These are phyloP conservation scores for Meriones unguiculatus DNA, from an alignment of 2,113 vertebrate species.

Conservation along the genomic window DNA sequence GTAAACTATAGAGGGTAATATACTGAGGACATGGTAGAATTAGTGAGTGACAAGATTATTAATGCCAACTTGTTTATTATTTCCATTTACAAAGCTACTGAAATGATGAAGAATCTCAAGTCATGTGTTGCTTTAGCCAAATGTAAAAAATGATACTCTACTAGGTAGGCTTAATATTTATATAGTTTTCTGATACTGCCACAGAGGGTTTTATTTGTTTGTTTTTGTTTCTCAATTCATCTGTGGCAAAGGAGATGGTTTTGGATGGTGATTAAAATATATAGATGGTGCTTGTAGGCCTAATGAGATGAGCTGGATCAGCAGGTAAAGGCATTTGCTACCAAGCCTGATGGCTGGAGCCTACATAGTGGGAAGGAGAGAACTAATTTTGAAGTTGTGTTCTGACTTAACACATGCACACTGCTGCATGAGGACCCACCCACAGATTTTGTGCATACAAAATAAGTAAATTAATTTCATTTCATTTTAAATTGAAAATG, in stretches of 20 bases:
- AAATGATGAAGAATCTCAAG: not conserved
- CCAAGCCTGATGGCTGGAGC: not conserved
- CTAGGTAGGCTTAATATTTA: not conserved
- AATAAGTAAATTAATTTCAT: not conserved
- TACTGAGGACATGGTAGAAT: not conserved
- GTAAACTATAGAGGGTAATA: not conserved
- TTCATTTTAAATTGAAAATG: not conserved
- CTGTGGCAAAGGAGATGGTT: not conserved
- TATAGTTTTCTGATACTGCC: not conserved
- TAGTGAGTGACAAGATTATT: not conserved
- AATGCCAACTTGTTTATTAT: not conserved
- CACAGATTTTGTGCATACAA: not conserved
- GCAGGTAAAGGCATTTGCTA: not conserved
- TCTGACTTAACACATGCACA: not conserved
- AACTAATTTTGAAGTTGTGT: not conserved
- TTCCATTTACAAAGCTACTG: not conserved
- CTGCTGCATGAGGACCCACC: not conserved
- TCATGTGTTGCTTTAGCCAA: not conserved
- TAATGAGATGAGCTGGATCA: not conserved
- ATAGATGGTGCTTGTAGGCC: not conserved
- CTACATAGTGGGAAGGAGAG: not conserved
- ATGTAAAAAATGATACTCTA: constrained; percentile 24
- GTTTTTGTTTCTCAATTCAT: constrained; percentile 28
- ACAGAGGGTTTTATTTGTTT: not conserved
- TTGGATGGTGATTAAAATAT: not conserved